phyloP scores from a whole-genome alignment of 2,888 invertebrate species.

The Catocala nupta region DNA sequence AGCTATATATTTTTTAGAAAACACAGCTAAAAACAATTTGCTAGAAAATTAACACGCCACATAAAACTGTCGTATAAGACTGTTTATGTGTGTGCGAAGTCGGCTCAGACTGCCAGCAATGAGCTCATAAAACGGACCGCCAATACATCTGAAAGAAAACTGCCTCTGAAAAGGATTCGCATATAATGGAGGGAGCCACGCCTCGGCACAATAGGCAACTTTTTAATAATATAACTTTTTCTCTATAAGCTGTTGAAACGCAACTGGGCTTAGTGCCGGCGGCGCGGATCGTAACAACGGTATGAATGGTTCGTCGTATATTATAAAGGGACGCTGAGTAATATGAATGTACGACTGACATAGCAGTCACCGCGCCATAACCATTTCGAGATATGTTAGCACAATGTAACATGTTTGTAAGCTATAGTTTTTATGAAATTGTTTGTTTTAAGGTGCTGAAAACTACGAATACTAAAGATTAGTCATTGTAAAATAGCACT shows the following conservation, averaged over 20 bases:
- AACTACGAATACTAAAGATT: no score
- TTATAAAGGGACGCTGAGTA: no score
- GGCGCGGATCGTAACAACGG: not conserved
- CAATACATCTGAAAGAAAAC: conserved; percentile 26
- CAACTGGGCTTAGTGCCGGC: not conserved
- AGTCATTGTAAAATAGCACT: no score
- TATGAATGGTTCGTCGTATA: no score
- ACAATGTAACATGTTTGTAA: no score
- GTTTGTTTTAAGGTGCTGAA: no score
- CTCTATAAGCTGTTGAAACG: not conserved
- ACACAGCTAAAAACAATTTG: no score
- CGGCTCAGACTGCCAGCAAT: conserved; percentile 9
- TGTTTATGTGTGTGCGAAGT: conserved; percentile 5
- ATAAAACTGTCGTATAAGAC: not conserved
- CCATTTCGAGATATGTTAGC: no score
- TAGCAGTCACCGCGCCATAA: no score
- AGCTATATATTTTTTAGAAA: no score
- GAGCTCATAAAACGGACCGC: conserved; percentile 25
- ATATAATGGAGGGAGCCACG: conserved; percentile 2
- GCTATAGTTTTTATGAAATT: no score
- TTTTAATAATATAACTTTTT: conserved; percentile 10
- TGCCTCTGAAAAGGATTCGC: conserved; percentile 15
- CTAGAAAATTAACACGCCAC: conserved; percentile 1
- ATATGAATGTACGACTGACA: no score
- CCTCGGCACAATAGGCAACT: conserved; percentile 5